A percentile compares a stretch with the other conserved stretches of the same genome.
Conservation (phyloP, 2,797 vertebrate species). For the Argyrosomus regius region DNA sequence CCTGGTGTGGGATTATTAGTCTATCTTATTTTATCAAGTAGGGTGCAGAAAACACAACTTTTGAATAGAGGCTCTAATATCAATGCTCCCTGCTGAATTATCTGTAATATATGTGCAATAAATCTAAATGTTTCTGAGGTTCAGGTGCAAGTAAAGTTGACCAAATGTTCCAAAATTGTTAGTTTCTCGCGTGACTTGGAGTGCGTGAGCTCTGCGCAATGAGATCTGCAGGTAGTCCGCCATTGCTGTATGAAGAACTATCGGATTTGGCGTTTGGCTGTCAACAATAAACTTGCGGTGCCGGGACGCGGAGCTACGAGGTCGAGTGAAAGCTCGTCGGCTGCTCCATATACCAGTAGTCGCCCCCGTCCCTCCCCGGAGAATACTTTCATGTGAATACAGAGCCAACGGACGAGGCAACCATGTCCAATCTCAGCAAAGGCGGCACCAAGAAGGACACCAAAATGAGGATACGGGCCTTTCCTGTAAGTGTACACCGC, state of each 20-base stretch:
- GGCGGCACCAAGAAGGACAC: conserved; percentile 98
- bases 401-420: conserved; percentile 82
- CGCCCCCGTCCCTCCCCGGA: conserved; percentile 71
- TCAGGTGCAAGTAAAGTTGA: conserved; percentile 19
- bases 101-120: too few relatives aligned
- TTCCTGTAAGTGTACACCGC: conserved; percentile 92
- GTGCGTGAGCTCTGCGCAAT: conserved; percentile 87
- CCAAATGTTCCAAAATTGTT: background rate
- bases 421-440: conserved; percentile 99
- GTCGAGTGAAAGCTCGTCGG: conserved; percentile 81
- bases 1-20: too few relatives aligned
- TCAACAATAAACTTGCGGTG: conserved; percentile 85
- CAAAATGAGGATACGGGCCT: conserved; percentile 99
- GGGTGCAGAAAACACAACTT: background rate
- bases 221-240: conserved; percentile 90
- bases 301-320: conserved; percentile 77
- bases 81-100: background rate
- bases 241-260: conserved; percentile 86
- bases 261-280: conserved; percentile 83
- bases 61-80: background rate
- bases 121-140: background rate
- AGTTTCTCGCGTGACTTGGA: conserved; percentile 81
- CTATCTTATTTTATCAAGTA: background rate
- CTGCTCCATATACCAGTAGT: conserved; percentile 73
- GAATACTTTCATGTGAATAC: conserved; percentile 86